A percentile compares a stretch with the other conserved stretches of the same genome.
Conservation (phyloP, 2,888 invertebrate species). For the Drosophila colorata region DNA sequence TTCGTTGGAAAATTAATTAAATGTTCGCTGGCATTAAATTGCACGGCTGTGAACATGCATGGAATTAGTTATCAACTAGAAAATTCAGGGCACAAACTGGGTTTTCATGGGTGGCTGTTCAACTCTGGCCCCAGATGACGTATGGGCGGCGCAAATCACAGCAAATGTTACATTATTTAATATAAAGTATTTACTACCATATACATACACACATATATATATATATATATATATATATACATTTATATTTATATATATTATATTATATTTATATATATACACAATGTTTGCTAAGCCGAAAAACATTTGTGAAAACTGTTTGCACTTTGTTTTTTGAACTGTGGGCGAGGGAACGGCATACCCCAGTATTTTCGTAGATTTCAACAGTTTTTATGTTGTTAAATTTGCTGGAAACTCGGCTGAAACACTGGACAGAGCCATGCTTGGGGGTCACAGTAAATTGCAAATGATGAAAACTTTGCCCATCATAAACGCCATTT, state of each 20-base stretch:
- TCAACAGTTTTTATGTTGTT: conserved; percentile 65
- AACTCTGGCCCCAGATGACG: conserved; percentile 13
- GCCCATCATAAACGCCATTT: conserved; percentile 77
- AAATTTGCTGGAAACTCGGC: conserved; percentile 67
- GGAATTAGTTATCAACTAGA: conserved; percentile 53
- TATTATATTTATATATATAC: neutral
- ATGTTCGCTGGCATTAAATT: conserved; percentile 58
- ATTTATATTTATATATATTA: neutral
- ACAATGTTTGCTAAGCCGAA: conserved; percentile 26
- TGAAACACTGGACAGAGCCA: conserved; percentile 6
- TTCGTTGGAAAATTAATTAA: conserved; percentile 64
- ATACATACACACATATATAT: conserved; percentile 2
- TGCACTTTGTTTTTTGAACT: conserved; percentile 30
- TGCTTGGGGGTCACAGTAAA: conserved; percentile 57
- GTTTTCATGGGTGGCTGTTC: conserved; percentile 2
- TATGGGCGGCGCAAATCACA: conserved; percentile 21
- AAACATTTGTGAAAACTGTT: conserved; percentile 64
- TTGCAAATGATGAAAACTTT: conserved; percentile 76
- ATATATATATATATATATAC: conserved; percentile 1
- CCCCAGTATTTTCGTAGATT: conserved; percentile 1
- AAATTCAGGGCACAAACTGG: conserved; percentile 14
- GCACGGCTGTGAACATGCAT: conserved; percentile 50
- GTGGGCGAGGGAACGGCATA: no score
- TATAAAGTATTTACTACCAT: conserved; percentile 29
- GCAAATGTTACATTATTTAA: conserved; percentile 44